phyloP scores from a whole-genome alignment of 2,113 vertebrate species.

The Tetrax tetrax region DNA sequence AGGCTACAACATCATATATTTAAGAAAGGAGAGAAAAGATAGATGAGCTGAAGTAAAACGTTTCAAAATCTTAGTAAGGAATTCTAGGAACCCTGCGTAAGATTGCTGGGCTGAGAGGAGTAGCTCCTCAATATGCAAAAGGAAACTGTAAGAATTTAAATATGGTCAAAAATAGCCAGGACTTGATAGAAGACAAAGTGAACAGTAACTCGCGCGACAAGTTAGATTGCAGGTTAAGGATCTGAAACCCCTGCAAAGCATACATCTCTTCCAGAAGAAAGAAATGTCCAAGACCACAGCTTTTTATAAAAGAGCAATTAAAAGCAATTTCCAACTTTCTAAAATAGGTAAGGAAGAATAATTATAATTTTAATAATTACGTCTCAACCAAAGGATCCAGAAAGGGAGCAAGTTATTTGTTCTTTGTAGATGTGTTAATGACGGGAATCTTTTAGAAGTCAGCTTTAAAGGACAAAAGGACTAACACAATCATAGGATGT shows the following conservation, averaged over 20 bases:
- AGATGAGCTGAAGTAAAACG: background rate
- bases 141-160: background rate
- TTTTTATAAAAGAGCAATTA: background rate
- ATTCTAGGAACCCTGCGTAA: background rate
- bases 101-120: background rate
- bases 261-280: background rate
- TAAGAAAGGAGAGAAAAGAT: background rate
- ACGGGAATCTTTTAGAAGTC: conserved; percentile 31
- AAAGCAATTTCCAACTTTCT: background rate
- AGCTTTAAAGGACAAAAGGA: conserved; percentile 44
- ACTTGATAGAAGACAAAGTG: background rate
- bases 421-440: conserved; percentile 41
- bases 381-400: background rate
- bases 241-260: background rate
- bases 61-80: background rate
- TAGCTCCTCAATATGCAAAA: background rate
- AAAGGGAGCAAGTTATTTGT: background rate
- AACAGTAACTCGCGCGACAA: background rate
- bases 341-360: background rate
- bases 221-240: background rate
- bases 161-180: background rate
- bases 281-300: background rate
- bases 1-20: background rate
- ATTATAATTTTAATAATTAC: background rate
- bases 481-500: conserved; percentile 37